Evolutionary conservation across 1,140 invertebrate species (phyloP).

Genomic region (Drosophila tani): DNA sequence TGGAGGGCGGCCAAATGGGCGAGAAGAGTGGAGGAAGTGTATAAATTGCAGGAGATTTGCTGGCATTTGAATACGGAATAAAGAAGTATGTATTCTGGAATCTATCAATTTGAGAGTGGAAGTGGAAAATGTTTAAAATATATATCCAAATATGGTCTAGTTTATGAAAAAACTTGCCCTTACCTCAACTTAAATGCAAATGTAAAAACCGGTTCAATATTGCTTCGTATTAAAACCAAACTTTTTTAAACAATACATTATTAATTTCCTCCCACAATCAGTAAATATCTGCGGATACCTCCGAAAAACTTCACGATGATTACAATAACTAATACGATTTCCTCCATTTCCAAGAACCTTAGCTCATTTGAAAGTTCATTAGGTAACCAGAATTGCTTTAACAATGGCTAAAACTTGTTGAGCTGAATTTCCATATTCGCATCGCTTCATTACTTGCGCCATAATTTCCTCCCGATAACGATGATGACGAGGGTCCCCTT

Average conservation of each 20-base stretch:
- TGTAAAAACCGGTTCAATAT: too few relatives aligned
- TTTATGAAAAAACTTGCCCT: too few relatives aligned
- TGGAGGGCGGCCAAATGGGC: neutral
- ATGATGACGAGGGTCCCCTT: slow-evolving; percentile 3
- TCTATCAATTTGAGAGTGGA: slow-evolving; percentile 3
- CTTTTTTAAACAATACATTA: too few relatives aligned
- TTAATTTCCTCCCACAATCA: too few relatives aligned
- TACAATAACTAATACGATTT: slow-evolving; percentile 1
- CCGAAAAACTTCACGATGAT: too few relatives aligned
- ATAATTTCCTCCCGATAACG: slow-evolving; percentile 16
- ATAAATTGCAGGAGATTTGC: slow-evolving; percentile 17
- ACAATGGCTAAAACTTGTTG: slow-evolving; percentile 11
- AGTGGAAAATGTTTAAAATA: neutral
- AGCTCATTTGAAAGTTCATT: slow-evolving; percentile 1
- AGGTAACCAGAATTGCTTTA: neutral
- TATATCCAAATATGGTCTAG: neutral
- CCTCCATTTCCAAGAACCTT: neutral
- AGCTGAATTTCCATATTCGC: slow-evolving; percentile 29
- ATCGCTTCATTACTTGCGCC: slow-evolving; percentile 14
- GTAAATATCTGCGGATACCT: neutral
- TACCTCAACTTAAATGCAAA: too few relatives aligned
- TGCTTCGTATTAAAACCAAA: too few relatives aligned
- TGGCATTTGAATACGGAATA: slow-evolving; percentile 18
- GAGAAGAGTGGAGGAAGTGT: neutral
- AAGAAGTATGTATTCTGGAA: neutral